Evolutionary conservation across 2,888 invertebrate genomes (phyloP).

Genomic region (Heliconius ethilla): DNA sequence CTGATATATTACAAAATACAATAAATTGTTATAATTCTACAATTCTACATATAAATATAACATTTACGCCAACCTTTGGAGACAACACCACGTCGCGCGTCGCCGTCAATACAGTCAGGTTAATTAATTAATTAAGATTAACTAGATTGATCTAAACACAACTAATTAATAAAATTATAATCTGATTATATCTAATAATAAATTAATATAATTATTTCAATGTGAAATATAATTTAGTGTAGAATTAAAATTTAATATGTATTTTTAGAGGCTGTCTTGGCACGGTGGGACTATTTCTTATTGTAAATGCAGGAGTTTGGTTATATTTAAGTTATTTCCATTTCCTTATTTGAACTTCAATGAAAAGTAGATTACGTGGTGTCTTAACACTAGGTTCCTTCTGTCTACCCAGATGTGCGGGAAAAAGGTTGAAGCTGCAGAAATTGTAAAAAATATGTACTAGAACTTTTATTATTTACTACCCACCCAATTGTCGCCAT

Average conservation of each 20-base stretch:
- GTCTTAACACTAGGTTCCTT: too few species aligned
- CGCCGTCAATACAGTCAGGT: neutral
- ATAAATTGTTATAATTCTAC: neutral
- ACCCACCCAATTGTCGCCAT: too few species aligned
- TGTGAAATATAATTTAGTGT: neutral
- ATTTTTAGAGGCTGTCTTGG: too few species aligned
- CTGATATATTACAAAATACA: neutral
- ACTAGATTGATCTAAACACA: constrained; percentile 2
- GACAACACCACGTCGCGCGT: neutral
- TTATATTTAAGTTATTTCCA: too few species aligned
- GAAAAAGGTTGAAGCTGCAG: too few species aligned
- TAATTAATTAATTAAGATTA: constrained; percentile 2
- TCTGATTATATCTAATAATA: neutral
- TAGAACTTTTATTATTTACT: too few species aligned
- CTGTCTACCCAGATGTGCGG: too few species aligned
- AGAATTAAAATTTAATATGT: neutral
- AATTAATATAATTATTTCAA: neutral
- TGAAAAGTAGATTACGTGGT: too few species aligned
- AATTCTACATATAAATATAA: neutral
- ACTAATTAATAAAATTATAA: neutral
- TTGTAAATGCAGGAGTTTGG: too few species aligned
- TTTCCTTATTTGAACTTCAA: too few species aligned
- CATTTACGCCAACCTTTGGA: neutral
- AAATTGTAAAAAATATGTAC: too few species aligned
- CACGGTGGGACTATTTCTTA: too few species aligned